Evolutionary conservation across 1,140 invertebrate species (phyloP).

Genomic region (Solenopsis invicta): DNA sequence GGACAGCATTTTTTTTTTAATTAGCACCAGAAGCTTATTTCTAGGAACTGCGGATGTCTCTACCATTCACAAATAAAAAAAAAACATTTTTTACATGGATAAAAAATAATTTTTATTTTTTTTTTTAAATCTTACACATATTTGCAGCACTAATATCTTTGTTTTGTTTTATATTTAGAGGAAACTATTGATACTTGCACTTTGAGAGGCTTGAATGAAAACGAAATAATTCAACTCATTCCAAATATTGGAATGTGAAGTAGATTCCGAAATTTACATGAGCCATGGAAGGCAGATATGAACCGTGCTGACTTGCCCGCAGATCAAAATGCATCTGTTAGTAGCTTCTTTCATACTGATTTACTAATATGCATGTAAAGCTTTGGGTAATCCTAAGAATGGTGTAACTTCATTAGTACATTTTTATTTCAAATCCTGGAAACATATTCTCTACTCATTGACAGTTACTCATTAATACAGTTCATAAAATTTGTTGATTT

Average conservation of each 20-base stretch:
- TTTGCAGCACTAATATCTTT: background rate
- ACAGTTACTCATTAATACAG: background rate
- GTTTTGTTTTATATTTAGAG: background rate
- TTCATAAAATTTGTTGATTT: background rate
- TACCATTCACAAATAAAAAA: no score
- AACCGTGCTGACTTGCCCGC: background rate
- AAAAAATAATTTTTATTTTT: no score
- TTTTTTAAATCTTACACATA: no score
- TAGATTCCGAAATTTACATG: background rate
- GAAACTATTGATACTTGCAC: background rate
- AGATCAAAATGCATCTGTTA: background rate
- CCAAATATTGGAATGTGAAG: background rate
- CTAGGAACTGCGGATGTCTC: no score
- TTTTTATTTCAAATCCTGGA: background rate
- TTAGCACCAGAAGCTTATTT: no score
- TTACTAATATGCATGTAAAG: background rate
- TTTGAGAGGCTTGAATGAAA: background rate
- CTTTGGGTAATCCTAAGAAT: background rate
- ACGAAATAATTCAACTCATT: background rate
- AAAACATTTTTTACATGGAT: no score
- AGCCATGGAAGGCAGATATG: background rate
- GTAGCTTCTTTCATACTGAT: background rate
- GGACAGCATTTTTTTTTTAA: no score
- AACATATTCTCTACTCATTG: background rate
- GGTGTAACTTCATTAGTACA: constrained; percentile 28